Conservation (phyloP, 2,113 vertebrate species). For the Azemiops feae region DNA sequence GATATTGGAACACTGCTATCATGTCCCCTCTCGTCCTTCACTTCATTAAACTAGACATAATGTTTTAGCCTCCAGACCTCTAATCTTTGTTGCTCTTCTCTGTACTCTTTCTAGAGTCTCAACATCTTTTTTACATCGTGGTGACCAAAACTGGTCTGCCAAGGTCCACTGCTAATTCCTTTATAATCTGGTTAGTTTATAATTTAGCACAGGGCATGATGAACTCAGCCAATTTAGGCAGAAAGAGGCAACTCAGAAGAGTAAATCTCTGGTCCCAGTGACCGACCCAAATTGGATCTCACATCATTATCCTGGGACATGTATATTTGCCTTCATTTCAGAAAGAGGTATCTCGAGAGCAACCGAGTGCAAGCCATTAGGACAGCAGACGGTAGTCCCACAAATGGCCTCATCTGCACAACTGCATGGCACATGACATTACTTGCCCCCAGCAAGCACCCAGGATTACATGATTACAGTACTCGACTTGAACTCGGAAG, state of each 20-base stretch:
- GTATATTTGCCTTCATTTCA: not conserved
- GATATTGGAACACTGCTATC: no score
- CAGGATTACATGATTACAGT: not conserved
- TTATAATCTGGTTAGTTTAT: not conserved
- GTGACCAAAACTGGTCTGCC: no score
- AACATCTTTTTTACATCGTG: no score
- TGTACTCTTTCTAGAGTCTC: no score
- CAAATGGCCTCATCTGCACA: not conserved
- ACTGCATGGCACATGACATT: not conserved
- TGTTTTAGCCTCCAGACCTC: no score
- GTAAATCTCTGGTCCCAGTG: not conserved
- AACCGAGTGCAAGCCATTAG: not conserved
- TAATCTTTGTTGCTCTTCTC: no score
- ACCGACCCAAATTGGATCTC: fast-evolving
- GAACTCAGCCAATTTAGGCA: not conserved
- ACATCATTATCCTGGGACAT: not conserved
- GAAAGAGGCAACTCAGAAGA: not conserved
- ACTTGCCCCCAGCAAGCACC: not conserved
- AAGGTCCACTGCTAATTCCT: not conserved
- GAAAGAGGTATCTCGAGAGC: not conserved
- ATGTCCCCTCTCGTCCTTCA: no score
- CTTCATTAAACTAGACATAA: no score
- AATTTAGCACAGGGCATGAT: not conserved
- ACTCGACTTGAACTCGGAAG: not conserved
- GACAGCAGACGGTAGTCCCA: not conserved